Conservation (phyloP, 1,140 invertebrate genomes). For the Drosophila leontia region DNA sequence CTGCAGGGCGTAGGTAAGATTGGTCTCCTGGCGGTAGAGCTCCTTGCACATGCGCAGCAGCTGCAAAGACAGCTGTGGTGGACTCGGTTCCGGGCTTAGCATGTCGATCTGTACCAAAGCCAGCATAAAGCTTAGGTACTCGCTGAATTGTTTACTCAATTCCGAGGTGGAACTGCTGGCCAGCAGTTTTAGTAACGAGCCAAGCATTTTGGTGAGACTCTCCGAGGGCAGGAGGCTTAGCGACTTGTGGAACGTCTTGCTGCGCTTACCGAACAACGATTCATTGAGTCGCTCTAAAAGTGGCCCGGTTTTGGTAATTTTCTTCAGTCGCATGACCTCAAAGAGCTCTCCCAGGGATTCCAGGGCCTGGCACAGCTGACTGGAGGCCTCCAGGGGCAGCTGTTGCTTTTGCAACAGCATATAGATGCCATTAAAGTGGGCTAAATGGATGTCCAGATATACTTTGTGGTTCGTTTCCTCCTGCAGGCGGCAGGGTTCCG, state of each 20-base stretch:
- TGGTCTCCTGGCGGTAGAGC: neutral
- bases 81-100: neutral
- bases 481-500: conserved; percentile 42
- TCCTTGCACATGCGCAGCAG: conserved; percentile 50
- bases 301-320: neutral
- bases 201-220: conserved; percentile 27
- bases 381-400: conserved; percentile 3
- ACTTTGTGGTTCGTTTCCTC: conserved; percentile 41
- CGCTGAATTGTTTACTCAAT: conserved; percentile 34
- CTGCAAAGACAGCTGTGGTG: conserved; percentile 34
- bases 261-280: conserved; percentile 42
- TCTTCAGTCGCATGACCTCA: conserved; percentile 28
- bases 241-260: conserved; percentile 23
- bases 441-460: conserved; percentile 61
- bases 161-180: neutral
- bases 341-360: conserved; percentile 50
- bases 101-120: conserved; percentile 46
- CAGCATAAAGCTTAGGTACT: conserved; percentile 51
- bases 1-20: conserved; percentile 35
- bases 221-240: conserved; percentile 29
- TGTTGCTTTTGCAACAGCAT: conserved; percentile 24
- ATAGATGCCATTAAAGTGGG: conserved; percentile 41
- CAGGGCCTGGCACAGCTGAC: conserved; percentile 26
- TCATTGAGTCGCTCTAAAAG: conserved; percentile 49
- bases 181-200: conserved; percentile 42